Evolutionary conservation across 2,888 invertebrate species (phyloP).

Genomic region (Athalia cordata): DNA sequence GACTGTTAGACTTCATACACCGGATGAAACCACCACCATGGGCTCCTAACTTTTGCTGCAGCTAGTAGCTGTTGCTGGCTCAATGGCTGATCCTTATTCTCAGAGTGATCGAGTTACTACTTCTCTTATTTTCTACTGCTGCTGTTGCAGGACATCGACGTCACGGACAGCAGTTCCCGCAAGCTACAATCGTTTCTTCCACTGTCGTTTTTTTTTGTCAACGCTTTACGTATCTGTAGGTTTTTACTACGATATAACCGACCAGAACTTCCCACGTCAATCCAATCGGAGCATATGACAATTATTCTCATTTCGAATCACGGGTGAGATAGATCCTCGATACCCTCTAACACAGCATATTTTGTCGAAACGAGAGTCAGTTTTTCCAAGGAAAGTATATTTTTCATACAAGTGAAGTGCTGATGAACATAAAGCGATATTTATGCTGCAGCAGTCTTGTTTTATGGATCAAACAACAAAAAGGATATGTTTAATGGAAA

Average conservation of each 20-base stretch:
- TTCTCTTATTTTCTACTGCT: neutral
- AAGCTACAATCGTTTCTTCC: neutral
- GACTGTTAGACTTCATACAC: constrained; percentile 19
- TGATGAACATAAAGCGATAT: neutral
- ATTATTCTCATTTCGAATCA: neutral
- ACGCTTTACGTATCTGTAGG: neutral
- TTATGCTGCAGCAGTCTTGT: neutral
- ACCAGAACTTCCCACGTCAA: constrained; percentile 29
- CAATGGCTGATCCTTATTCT: neutral
- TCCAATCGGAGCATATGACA: constrained; percentile 31
- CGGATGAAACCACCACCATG: constrained; percentile 38
- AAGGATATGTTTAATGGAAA: neutral
- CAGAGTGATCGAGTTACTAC: constrained; percentile 34
- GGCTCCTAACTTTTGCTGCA: constrained; percentile 12
- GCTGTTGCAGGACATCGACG: neutral
- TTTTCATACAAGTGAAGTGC: neutral
- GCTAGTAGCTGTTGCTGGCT: too few relatives aligned
- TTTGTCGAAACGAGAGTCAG: neutral
- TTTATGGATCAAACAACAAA: constrained; percentile 39
- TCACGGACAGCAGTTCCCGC: neutral
- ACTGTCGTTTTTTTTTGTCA: neutral
- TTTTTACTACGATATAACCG: neutral
- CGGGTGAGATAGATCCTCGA: neutral
- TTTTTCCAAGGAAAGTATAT: too few relatives aligned
- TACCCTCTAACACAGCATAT: too few relatives aligned